A percentile compares a stretch with the other conserved stretches of the same genome.
Conservation (phyloP, 1,140 invertebrate genomes). For the Drosophila willistoni region DNA sequence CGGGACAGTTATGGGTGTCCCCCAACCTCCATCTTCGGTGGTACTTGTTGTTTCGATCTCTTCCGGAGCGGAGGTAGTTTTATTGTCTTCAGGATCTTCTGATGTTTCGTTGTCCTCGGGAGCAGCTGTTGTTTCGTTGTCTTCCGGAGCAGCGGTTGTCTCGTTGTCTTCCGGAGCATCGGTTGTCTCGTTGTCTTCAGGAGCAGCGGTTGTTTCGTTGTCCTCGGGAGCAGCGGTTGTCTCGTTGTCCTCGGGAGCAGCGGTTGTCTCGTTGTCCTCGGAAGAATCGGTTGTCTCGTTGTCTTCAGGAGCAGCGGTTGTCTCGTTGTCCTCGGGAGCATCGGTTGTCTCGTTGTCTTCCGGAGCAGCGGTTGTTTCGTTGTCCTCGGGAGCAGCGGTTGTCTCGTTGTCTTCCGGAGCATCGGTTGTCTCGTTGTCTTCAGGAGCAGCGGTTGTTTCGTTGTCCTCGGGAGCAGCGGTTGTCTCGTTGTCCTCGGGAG, state of each 20-base stretch:
- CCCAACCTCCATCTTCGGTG: not conserved
- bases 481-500: not conserved
- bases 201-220: not conserved
- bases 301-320: not conserved
- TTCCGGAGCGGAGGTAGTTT: not conserved
- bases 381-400: not conserved
- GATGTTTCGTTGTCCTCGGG: not conserved
- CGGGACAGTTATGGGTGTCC: slow-evolving; percentile 14
- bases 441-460: not conserved
- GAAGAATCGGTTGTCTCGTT: not conserved
- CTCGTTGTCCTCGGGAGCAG: not conserved
- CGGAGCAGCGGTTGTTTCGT: no score
- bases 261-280: not conserved
- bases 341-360: no score
- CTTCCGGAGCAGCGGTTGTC: not conserved
- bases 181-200: no score
- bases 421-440: not conserved
- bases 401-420: slow-evolving; percentile 1
- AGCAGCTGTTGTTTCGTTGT: not conserved
- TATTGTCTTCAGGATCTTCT: no score
- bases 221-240: not conserved
- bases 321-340: no score
- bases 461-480: not conserved
- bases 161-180: no score
- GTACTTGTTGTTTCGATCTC: not conserved